phyloP scores from a whole-genome alignment of 2,888 invertebrate species.

The Ametastegia equiseti region DNA sequence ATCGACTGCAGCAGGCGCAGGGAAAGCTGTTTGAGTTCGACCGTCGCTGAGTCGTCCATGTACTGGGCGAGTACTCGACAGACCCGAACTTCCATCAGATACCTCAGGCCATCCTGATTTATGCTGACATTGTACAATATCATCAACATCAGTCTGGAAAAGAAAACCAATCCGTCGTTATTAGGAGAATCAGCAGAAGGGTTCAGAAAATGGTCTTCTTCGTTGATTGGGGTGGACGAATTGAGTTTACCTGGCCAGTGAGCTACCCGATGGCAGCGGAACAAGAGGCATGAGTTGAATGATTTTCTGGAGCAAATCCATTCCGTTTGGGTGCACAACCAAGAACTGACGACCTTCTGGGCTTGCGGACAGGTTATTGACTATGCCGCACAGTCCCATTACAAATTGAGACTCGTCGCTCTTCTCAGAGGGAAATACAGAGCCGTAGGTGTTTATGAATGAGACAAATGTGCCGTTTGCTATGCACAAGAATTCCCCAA shows the following conservation, averaged over 20 bases:
- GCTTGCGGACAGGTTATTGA: slow-evolving; percentile 72
- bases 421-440: slow-evolving; percentile 65
- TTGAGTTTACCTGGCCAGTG: slow-evolving; percentile 66
- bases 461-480: slow-evolving; percentile 70
- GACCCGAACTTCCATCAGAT: slow-evolving; percentile 62
- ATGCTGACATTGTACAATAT: slow-evolving; percentile 73
- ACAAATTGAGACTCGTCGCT: slow-evolving; percentile 73
- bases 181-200: neutral
- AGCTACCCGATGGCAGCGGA: slow-evolving; percentile 66
- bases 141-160: slow-evolving; percentile 69
- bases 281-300: slow-evolving; percentile 65
- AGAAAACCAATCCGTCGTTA: too few species aligned
- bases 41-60: slow-evolving; percentile 57
- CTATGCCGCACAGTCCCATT: slow-evolving; percentile 70
- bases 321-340: slow-evolving; percentile 68
- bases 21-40: slow-evolving; percentile 60
- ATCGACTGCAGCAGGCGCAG: slow-evolving; percentile 65
- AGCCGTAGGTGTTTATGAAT: slow-evolving; percentile 71
- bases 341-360: slow-evolving; percentile 72
- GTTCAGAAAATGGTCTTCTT: neutral
- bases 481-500: slow-evolving; percentile 71
- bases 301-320: slow-evolving; percentile 68
- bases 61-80: slow-evolving; percentile 58
- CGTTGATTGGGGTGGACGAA: neutral
- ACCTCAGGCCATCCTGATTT: slow-evolving; percentile 68